phyloP scores from a whole-genome alignment of 1,140 invertebrate genomes.

The Diabrotica undecimpunctata region DNA sequence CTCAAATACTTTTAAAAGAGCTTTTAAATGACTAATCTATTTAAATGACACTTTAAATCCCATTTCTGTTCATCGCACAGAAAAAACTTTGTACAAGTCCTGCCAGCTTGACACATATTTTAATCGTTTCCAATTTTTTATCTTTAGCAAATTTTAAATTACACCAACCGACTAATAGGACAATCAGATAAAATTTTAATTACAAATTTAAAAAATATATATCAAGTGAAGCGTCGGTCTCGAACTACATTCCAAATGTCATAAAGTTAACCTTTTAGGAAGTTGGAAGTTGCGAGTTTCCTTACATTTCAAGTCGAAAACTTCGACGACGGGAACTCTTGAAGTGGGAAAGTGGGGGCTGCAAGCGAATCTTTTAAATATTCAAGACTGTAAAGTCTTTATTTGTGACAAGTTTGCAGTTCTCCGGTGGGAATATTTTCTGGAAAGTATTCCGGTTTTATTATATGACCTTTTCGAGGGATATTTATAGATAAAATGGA shows the following conservation, averaged over 20 bases:
- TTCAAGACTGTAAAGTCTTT: not conserved
- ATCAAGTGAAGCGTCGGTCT: not conserved
- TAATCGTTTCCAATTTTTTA: too few relatives aligned
- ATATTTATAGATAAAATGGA: too few relatives aligned
- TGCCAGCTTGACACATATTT: too few relatives aligned
- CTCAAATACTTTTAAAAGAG: too few relatives aligned
- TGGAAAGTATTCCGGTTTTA: not conserved
- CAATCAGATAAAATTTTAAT: conserved; percentile 1
- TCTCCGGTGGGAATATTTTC: not conserved
- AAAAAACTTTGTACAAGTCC: too few relatives aligned
- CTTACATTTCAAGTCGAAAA: not conserved
- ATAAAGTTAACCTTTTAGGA: conserved; percentile 2
- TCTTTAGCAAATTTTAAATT: too few relatives aligned
- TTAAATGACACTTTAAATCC: too few relatives aligned
- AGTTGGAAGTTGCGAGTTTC: not conserved
- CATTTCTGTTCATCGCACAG: too few relatives aligned
- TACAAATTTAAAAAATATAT: not conserved
- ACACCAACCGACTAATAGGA: too few relatives aligned
- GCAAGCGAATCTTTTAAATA: not conserved
- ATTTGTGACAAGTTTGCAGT: not conserved
- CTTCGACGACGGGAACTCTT: not conserved
- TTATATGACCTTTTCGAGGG: too few relatives aligned
- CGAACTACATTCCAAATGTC: not conserved
- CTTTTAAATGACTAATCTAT: too few relatives aligned
- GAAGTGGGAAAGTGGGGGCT: not conserved